These are phyloP conservation scores for Sebastes variabilis DNA, from an alignment of 2,797 vertebrate species.

Conservation along the genomic window DNA sequence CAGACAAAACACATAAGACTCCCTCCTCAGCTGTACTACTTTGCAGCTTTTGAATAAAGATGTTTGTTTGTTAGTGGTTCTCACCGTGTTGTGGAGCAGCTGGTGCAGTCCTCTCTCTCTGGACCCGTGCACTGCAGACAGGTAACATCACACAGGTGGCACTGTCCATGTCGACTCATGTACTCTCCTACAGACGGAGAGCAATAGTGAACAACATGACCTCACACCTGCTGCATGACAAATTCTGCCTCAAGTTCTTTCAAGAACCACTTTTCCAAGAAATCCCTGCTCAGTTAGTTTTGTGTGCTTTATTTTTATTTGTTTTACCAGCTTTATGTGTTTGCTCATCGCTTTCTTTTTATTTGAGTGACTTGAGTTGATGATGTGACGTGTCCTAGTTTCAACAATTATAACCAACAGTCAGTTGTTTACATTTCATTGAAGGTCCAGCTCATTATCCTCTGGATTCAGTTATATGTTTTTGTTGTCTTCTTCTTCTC, in stretches of 20 bases:
- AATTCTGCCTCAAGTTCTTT: not conserved
- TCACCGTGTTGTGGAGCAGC: constrained; percentile 75
- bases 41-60: not conserved
- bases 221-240: not conserved
- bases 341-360: not conserved
- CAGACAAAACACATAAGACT: not conserved
- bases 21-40: not conserved
- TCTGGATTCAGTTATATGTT: not conserved
- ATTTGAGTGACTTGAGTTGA: not conserved
- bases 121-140: constrained; percentile 89
- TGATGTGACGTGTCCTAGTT: not conserved
- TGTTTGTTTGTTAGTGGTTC: not conserved
- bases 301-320: not conserved
- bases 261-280: not conserved
- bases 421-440: constrained; percentile 11
- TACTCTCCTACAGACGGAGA: constrained; percentile 84
- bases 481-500: not conserved
- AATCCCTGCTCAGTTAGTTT: not conserved
- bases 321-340: constrained; percentile 2
- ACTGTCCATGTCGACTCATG: constrained; percentile 69
- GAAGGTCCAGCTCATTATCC: constrained; percentile 24
- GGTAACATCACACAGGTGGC: constrained; percentile 84
- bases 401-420: constrained; percentile 30
- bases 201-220: constrained; percentile 20
- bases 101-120: constrained; percentile 83